A percentile compares a stretch with the other conserved stretches of the same genome.
Conservation (phyloP, 1,140 invertebrate species). For the Glossosoma conforme region DNA sequence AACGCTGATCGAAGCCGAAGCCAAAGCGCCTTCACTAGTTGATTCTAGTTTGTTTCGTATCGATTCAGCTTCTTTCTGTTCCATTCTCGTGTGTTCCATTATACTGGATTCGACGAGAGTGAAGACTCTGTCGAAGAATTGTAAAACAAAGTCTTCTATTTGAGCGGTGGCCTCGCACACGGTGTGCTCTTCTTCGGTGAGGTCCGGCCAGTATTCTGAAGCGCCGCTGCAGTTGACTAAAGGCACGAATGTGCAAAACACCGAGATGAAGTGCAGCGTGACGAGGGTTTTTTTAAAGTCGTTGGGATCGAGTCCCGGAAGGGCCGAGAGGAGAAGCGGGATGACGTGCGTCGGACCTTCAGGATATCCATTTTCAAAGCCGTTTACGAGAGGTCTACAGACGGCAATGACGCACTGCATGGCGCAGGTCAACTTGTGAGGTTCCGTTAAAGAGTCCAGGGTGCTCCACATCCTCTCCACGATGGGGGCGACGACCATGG, state of each 20-base stretch:
- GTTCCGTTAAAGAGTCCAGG: constrained; percentile 81
- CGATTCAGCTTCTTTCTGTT: constrained; percentile 55
- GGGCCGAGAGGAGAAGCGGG: constrained; percentile 68
- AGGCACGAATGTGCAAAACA: constrained; percentile 71
- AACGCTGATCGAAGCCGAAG: constrained; percentile 61
- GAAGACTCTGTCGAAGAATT: constrained; percentile 78
- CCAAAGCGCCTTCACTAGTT: constrained; percentile 64
- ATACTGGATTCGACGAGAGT: constrained; percentile 68
- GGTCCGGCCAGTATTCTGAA: constrained; percentile 56
- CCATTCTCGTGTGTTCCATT: constrained; percentile 60
- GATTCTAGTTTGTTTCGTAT: constrained; percentile 64
- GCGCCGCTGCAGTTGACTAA: constrained; percentile 80
- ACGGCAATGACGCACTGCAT: constrained; percentile 72
- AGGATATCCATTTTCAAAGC: constrained; percentile 59
- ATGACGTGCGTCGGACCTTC: constrained; percentile 78
- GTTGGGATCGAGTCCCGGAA: constrained; percentile 90
- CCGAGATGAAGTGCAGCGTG: constrained; percentile 73
- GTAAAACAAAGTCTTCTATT: constrained; percentile 84
- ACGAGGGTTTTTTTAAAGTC: constrained; percentile 80
- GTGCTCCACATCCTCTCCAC: constrained; percentile 74
- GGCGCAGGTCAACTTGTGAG: constrained; percentile 76
- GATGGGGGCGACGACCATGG: constrained; percentile 76
- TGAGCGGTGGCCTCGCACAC: constrained; percentile 75
- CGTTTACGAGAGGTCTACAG: constrained; percentile 62
- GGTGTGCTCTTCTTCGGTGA: constrained; percentile 72